Percentiles rank a stretch among this genome's conserved stretches.
These are phyloP conservation scores for Pterophyllum scalare DNA, from an alignment of 2,113 vertebrate species.

Conservation along the genomic window DNA sequence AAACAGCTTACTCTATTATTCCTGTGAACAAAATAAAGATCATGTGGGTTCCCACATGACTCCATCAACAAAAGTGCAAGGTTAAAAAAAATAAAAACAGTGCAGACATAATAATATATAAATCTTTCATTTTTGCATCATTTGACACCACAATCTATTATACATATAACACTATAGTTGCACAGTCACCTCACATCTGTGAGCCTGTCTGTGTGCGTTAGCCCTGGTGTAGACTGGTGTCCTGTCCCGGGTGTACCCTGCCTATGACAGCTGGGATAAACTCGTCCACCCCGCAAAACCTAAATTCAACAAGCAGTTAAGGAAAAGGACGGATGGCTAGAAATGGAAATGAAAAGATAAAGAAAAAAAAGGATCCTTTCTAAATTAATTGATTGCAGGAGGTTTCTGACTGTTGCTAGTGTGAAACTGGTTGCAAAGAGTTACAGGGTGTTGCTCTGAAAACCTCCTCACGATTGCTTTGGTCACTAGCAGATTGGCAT, in stretches of 20 bases:
- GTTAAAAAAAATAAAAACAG: neutral
- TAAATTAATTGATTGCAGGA: no score
- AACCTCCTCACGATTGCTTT: no score
- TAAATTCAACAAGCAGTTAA: neutral
- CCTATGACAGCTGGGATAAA: neutral
- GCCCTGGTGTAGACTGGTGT: neutral
- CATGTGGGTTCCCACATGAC: slow-evolving; percentile 31
- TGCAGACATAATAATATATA: neutral
- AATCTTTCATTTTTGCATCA: neutral
- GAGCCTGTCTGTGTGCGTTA: neutral
- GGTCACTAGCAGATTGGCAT: no score
- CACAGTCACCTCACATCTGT: neutral
- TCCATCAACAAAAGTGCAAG: slow-evolving; percentile 5
- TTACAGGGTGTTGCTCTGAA: no score
- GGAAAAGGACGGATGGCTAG: neutral
- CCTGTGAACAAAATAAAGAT: slow-evolving; percentile 47
- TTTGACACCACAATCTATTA: neutral
- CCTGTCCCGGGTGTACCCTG: neutral
- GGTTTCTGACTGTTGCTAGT: no score
- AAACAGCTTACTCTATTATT: slow-evolving; percentile 63
- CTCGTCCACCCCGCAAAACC: neutral
- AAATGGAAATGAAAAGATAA: neutral
- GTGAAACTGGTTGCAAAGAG: no score
- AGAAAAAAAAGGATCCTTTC: no score
- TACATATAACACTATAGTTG: no score